A percentile compares a stretch with the other conserved stretches of the same genome.
Conservation (phyloP, 2,113 vertebrate genomes). For the Chamaetylas fuelleborni region DNA sequence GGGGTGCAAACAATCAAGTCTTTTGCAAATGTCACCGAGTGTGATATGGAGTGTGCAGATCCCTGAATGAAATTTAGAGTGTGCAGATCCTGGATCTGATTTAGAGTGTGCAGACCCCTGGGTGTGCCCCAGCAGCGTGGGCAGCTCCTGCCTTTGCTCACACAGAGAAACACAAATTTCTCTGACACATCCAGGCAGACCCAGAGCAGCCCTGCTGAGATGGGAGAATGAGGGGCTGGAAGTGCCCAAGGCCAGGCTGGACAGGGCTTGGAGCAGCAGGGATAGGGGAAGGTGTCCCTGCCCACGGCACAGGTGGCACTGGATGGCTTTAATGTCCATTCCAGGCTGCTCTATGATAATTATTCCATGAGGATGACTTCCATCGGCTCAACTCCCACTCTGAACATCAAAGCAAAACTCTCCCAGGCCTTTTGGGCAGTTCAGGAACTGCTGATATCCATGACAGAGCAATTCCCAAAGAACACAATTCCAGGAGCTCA, state of each 20-base stretch:
- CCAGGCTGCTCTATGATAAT: neutral
- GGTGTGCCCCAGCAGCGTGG: neutral
- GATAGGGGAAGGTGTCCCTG: neutral
- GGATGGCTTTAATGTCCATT: neutral
- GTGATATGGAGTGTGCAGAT: neutral
- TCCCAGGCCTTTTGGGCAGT: neutral
- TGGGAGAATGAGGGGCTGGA: neutral
- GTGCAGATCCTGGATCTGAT: no score
- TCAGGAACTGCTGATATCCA: rapidly evolving
- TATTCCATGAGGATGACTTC: neutral
- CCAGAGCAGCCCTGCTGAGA: neutral
- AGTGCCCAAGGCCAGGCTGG: neutral
- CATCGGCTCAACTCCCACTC: neutral
- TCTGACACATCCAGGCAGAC: neutral
- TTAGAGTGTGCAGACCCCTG: neutral
- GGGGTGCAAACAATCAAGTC: neutral
- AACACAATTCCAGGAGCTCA: neutral
- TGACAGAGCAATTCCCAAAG: neutral
- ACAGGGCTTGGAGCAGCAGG: neutral
- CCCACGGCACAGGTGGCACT: neutral
- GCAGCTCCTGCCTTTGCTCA: neutral
- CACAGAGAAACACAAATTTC: neutral
- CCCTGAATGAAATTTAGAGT: neutral
- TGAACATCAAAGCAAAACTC: neutral
- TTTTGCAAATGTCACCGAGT: neutral